These are phyloP conservation scores for Falcunculus frontatus DNA, from an alignment of 2,113 vertebrate genomes.

Conservation along the genomic window DNA sequence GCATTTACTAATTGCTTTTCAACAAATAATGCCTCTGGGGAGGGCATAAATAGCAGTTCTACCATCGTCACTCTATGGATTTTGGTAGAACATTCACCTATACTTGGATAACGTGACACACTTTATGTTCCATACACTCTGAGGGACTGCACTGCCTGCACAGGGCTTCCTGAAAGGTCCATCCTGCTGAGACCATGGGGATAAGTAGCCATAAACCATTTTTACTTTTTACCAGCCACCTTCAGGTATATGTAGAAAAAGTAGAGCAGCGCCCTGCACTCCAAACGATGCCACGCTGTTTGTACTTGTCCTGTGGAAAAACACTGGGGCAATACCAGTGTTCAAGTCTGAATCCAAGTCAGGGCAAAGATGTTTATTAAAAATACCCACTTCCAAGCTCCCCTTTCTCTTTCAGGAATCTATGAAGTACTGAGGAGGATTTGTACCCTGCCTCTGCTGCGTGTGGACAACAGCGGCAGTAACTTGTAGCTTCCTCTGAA, in stretches of 20 bases:
- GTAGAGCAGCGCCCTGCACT: fast-evolving
- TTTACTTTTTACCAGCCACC: background rate
- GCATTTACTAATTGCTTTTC: background rate
- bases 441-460: background rate
- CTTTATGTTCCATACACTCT: too few species aligned
- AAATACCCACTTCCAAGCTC: background rate
- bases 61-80: fast-evolving
- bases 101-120: background rate
- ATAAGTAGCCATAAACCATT: background rate
- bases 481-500: background rate
- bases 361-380: background rate
- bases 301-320: background rate
- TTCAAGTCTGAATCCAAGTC: background rate
- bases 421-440: background rate
- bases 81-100: background rate
- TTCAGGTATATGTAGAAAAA: background rate
- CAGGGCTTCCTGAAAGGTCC: background rate
- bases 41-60: background rate
- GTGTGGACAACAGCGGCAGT: background rate
- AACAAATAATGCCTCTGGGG: background rate
- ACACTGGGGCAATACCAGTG: background rate
- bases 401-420: background rate
- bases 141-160: background rate
- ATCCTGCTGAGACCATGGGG: background rate
- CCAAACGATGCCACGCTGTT: fast-evolving